Percentiles rank a stretch among this genome's conserved stretches.
Evolutionary conservation across 2,113 vertebrate genomes (phyloP).

Genomic region (Neolamprologus variostigma): DNA sequence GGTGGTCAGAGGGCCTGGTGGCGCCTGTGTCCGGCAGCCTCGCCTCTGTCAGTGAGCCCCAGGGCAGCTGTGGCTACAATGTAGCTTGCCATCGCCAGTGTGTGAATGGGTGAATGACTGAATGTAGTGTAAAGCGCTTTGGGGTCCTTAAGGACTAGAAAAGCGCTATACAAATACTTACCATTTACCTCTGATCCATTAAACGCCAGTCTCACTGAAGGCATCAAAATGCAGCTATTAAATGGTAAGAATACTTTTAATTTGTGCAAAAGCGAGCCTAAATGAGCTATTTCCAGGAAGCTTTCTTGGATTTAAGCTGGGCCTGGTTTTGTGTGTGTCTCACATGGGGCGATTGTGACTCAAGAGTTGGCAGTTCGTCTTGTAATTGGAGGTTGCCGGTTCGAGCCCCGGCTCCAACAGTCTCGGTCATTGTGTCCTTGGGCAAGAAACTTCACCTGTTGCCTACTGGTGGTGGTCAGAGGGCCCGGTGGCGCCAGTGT

Average conservation of each 20-base stretch:
- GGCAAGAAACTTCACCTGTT: not conserved
- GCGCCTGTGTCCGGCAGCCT: no score
- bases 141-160: no score
- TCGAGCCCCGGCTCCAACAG: fast-evolving
- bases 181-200: not conserved
- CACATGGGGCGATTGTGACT: not conserved
- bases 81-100: no score
- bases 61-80: no score
- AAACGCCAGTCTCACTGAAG: not conserved
- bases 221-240: not conserved
- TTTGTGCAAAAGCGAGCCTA: not conserved
- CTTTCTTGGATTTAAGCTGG: not conserved
- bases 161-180: no score
- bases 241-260: not conserved
- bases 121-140: no score
- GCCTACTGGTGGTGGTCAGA: not conserved
- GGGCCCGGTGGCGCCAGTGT: fast-evolving
- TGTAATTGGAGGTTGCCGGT: not conserved
- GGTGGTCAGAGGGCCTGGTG: no score
- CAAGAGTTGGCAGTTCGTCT: not conserved
- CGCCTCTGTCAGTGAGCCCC: no score
- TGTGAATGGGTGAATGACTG: no score
- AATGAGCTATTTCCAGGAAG: not conserved
- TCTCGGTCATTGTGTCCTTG: fast-evolving
- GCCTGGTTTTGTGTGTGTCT: not conserved